Base-by-base conservation (phyloP, 23 tunicate genomes). In the Halocynthia roretzi region DNA sequence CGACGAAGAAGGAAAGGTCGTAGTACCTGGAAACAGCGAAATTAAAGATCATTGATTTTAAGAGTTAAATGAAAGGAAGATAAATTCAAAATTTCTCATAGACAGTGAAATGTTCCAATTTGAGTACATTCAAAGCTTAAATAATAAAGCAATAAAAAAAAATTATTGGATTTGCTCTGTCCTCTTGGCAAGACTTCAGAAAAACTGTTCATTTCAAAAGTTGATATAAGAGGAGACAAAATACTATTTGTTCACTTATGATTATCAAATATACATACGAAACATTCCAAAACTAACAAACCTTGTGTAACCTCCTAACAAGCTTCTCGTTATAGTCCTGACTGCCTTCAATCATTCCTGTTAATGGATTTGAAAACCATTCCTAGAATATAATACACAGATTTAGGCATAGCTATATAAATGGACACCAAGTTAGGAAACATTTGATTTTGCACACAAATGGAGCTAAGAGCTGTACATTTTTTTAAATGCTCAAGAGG, bases 321-420 rank as follows among this genome's bases (percentile, higher is more conserved):
- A 94, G 75, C 49, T 82, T 81, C 52, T 84, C 90, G 71, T 94
- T 94, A 67, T 87, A 88, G 54, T 86, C 95, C 53, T 83, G 87
- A 51, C 83, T 21, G 7, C 98, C 98, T 74, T 92, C 98, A 48
- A 92, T 86, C 98, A 92, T 92, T n/a, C 98, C 87, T 62, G 85
- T 86, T 78, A 92, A 53, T 12, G 98, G 98, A 67, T 92, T 92
- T 44, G 93, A 79, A 80, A 92, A 92, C 98, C 98, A 92, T 82
- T 92, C 98, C 98, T 92, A 58, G 6, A 79, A 70, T 7, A 84
- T 56, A n/a, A n/a, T 20, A 2, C 19, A 31, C 4, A 4, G 44
- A 31, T 31, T 31, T 0, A 31, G 1, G 44, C 44, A 31, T 31
- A 31, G 44, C 44, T 31, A 31, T 31, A 31, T 1, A 31, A 31